A percentile compares a stretch with the other conserved stretches of the same genome.
phyloP scores from a whole-genome alignment of 1,140 invertebrate species.

The Drosophila mayri region DNA sequence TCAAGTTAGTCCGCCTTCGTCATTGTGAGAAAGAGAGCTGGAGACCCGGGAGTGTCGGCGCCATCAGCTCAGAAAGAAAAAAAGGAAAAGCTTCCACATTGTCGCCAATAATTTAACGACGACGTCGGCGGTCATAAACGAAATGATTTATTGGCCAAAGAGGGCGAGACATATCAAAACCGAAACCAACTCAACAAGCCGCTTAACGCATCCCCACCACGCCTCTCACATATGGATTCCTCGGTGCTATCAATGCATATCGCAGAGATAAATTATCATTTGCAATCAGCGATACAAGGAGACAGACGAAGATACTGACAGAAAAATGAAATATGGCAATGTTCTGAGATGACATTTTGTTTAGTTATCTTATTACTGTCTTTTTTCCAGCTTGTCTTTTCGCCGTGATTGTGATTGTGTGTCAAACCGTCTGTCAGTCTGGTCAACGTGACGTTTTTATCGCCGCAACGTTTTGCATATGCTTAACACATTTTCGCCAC shows the following conservation, averaged over 20 bases:
- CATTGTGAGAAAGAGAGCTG: slow-evolving; percentile 29
- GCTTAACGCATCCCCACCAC: slow-evolving; percentile 43
- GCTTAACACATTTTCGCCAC: slow-evolving; percentile 58
- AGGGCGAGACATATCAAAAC: slow-evolving; percentile 30
- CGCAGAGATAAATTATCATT: slow-evolving; percentile 53
- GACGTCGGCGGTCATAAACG: slow-evolving; percentile 53
- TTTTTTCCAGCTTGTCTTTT: slow-evolving; percentile 5
- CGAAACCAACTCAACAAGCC: slow-evolving; percentile 43
- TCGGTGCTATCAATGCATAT: slow-evolving; percentile 52
- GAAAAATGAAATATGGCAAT: slow-evolving; percentile 31
- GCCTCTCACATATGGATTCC: slow-evolving; percentile 24
- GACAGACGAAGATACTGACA: slow-evolving; percentile 1
- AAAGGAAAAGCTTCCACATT: slow-evolving; percentile 54
- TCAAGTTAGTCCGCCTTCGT: slow-evolving; percentile 31
- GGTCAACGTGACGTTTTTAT: slow-evolving; percentile 36
- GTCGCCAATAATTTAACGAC: slow-evolving; percentile 60
- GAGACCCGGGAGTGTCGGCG: slow-evolving; percentile 41
- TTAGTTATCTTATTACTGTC: slow-evolving; percentile 35
- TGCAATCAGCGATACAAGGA: slow-evolving; percentile 41
- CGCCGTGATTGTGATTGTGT: slow-evolving; percentile 23
- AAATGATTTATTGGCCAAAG: slow-evolving; percentile 54
- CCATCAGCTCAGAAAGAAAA: slow-evolving; percentile 18
- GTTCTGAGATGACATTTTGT: slow-evolving; percentile 28
- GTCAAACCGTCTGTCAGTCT: slow-evolving; percentile 26
- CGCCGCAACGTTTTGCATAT: slow-evolving; percentile 41